Conservation (phyloP, 2,888 invertebrate genomes). For the Cheilosia soror region DNA sequence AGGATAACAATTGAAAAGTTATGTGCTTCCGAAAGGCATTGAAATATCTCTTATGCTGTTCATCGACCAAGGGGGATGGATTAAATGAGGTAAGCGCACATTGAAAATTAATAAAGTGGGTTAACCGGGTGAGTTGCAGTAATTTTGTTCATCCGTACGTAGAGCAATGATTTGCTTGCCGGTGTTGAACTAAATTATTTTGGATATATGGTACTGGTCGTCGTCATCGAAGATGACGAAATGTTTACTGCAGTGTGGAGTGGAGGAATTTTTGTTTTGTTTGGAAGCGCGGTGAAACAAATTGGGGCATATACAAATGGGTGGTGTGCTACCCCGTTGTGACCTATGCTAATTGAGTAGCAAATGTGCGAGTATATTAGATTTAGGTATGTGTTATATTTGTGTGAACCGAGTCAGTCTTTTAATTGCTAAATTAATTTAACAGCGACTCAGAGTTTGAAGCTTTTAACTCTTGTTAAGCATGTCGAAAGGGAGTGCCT, state of each 20-base stretch:
- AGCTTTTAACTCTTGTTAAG: not conserved
- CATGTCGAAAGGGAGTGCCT: too few relatives aligned
- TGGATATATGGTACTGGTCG: not conserved
- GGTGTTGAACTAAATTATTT: conserved; percentile 18
- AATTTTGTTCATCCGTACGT: not conserved
- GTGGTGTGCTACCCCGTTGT: conserved; percentile 25
- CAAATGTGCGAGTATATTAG: conserved; percentile 1
- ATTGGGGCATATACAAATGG: conserved; percentile 38
- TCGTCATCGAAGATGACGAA: conserved; percentile 34
- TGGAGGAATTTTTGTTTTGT: not conserved
- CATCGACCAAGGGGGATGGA: conserved; percentile 78
- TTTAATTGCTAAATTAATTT: not conserved
- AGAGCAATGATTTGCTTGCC: conserved; percentile 11
- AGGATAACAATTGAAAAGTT: conserved; percentile 51
- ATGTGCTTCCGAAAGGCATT: conserved; percentile 76
- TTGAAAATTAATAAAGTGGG: not conserved
- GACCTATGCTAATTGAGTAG: conserved; percentile 55
- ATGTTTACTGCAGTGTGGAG: conserved; percentile 42
- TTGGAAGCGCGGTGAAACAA: conserved; percentile 9
- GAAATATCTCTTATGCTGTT: conserved; percentile 76
- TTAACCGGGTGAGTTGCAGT: not conserved
- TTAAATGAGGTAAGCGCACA: conserved; percentile 81
- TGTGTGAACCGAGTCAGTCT: not conserved
- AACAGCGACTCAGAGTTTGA: not conserved
- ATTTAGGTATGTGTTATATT: conserved; percentile 22